These are phyloP conservation scores for Hiodon tergisus DNA, from an alignment of 2,113 vertebrate genomes.

Conservation along the genomic window DNA sequence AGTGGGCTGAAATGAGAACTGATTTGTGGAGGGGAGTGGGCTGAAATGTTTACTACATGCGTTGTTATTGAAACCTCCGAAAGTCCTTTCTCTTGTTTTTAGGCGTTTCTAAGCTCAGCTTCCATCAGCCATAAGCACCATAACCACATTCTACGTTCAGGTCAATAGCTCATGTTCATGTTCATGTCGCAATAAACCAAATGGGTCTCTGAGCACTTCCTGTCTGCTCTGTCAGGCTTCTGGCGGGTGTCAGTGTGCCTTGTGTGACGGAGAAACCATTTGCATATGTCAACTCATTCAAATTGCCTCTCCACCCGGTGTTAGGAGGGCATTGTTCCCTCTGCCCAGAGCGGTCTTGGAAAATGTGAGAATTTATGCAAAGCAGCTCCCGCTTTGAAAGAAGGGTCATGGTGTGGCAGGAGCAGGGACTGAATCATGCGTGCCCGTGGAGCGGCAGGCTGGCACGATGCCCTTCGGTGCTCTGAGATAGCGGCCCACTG, in stretches of 20 bases:
- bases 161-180: too few relatives aligned
- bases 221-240: too few relatives aligned
- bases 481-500: too few relatives aligned
- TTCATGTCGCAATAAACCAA: too few relatives aligned
- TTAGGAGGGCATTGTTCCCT: constrained; percentile 1
- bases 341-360: not conserved
- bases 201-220: too few relatives aligned
- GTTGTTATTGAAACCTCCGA: too few relatives aligned
- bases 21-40: not conserved
- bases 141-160: too few relatives aligned
- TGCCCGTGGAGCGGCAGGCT: not conserved
- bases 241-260: too few relatives aligned
- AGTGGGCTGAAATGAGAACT: not conserved
- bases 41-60: too few relatives aligned
- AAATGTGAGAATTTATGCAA: not conserved
- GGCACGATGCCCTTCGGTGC: not conserved
- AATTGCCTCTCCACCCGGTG: not conserved
- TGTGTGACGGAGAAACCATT: not conserved
- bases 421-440: not conserved
- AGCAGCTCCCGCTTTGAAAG: not conserved
- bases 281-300: constrained; percentile 7
- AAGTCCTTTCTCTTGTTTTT: too few relatives aligned
- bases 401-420: not conserved
- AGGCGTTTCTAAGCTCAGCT: too few relatives aligned
- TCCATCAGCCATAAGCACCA: too few relatives aligned